Evolutionary conservation across 2,113 vertebrate species (phyloP).

Genomic region (Eurypyga helias): DNA sequence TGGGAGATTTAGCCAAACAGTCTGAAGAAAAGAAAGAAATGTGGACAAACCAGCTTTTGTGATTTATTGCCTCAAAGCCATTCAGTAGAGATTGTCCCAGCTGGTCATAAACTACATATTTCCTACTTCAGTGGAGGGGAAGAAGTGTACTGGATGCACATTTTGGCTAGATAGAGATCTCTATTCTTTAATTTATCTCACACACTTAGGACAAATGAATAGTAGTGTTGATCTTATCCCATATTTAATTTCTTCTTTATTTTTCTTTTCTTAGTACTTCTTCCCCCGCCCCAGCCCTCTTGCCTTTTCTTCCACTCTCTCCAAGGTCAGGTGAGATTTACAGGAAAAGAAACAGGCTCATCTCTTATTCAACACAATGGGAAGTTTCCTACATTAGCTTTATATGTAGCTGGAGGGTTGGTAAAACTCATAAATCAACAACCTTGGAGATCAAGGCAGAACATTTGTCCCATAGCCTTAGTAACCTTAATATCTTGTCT

Average conservation of each 20-base stretch:
- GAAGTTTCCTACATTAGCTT: background rate
- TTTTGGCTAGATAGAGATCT: slow-evolving; percentile 62
- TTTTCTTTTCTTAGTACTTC: background rate
- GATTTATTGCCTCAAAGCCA: slow-evolving; percentile 73
- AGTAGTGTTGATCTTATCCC: slow-evolving; percentile 54
- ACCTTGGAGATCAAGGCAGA: background rate
- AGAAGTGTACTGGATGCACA: slow-evolving; percentile 45
- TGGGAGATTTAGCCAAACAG: slow-evolving; percentile 76
- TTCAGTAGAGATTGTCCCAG: slow-evolving; percentile 70
- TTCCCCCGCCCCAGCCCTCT: too few relatives aligned
- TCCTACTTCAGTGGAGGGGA: slow-evolving; percentile 65
- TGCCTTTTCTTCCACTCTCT: background rate
- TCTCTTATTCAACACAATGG: background rate
- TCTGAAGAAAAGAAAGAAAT: slow-evolving; percentile 80
- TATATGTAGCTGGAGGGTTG: background rate
- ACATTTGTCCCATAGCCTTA: background rate
- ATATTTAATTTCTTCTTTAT: slow-evolving; percentile 55
- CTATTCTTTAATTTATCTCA: slow-evolving; percentile 62
- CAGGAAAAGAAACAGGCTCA: background rate
- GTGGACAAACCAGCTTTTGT: slow-evolving; percentile 79
- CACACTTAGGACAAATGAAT: slow-evolving; percentile 59
- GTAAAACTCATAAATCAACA: background rate
- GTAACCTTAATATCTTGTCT: background rate
- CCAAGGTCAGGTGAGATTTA: background rate
- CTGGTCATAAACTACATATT: slow-evolving; percentile 62